Evolutionary conservation across 2,797 vertebrate species (phyloP), one percentile per base, ranked within the genome.

Genomic region (Myioborus miniatus): DNA sequence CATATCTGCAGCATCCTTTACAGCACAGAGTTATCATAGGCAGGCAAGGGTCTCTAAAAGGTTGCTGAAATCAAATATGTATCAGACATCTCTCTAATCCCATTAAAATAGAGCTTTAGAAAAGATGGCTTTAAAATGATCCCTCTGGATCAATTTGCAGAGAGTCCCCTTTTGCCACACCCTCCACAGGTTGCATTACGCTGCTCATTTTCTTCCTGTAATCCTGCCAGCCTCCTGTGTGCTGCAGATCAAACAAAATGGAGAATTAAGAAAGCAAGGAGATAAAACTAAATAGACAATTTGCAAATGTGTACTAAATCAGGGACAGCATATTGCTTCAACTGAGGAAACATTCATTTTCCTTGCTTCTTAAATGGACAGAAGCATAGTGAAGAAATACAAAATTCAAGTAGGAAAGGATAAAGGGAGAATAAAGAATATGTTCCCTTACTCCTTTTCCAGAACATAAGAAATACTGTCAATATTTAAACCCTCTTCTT

Each of bases 1-100:
- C 90, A 91, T 37, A 83, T 56, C 76, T 65, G 79, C 37, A 62
- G 46, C 56, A 50, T 83, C 27, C 72, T 75, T 85, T 83, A 23
- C 20, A 74, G 60, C 14, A 39, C 65, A 70, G 41, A 63, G 39
- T 49, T 70, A 68, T 59, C 68, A 23, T 9, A 71, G 56, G 78
- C 62, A 77, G 67, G 52, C 41, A 58, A 72, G 47, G 47, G 47
- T 75, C 60, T 91, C 36, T 64, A 15, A 94, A 87, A 85, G 82
- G 52, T 56, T 85, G 34, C n/a, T 75, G 76, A 94, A 94, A 87
- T 83, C 64, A 93, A 92, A 92, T 92, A 89, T 60, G 49, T 77
- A 81, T 68, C 84, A 79, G 82, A 41, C 68, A 74, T 75, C 47
- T 43, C 39, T 72, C 62, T 93, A 92, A 87, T 91, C 47, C 79